Evolutionary conservation across 2,797 vertebrate genomes (phyloP).

Genomic region (Gadopsis marmoratus): DNA sequence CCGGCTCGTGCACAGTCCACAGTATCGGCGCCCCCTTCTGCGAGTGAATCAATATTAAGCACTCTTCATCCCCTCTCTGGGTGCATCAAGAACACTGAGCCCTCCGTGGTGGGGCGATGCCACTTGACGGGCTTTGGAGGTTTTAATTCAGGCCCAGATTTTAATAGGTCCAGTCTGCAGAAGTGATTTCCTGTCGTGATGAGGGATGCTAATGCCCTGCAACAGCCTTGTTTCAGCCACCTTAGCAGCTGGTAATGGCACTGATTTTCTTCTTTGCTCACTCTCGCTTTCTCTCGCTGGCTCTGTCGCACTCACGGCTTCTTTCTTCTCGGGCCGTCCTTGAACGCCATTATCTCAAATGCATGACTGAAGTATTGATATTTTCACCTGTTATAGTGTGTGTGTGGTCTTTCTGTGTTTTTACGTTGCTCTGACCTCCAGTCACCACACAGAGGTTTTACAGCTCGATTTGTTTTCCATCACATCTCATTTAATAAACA

Average conservation of each 20-base stretch:
- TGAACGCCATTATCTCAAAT: background rate
- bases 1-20: constrained; percentile 39
- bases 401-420: background rate
- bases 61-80: constrained; percentile 65
- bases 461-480: background rate
- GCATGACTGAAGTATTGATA: background rate
- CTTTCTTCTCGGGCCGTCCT: background rate
- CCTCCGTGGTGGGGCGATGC: constrained; percentile 44
- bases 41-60: constrained; percentile 75
- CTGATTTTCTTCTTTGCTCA: constrained; percentile 33
- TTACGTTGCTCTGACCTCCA: background rate
- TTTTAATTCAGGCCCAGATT: constrained; percentile 75
- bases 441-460: background rate
- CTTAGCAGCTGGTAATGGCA: constrained; percentile 64
- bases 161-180: constrained; percentile 66
- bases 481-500: constrained; percentile 5
- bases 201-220: constrained; percentile 68
- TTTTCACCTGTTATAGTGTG: background rate
- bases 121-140: constrained; percentile 69
- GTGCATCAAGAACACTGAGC: constrained; percentile 59
- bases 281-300: constrained; percentile 24
- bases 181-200: constrained; percentile 76
- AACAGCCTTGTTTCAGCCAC: constrained; percentile 67
- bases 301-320: background rate
- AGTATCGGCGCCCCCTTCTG: constrained; percentile 31